Percentiles rank a stretch among this genome's conserved stretches.
These are phyloP conservation scores for Bombus waltoni DNA, from an alignment of 1,140 invertebrate genomes.

Conservation along the genomic window DNA sequence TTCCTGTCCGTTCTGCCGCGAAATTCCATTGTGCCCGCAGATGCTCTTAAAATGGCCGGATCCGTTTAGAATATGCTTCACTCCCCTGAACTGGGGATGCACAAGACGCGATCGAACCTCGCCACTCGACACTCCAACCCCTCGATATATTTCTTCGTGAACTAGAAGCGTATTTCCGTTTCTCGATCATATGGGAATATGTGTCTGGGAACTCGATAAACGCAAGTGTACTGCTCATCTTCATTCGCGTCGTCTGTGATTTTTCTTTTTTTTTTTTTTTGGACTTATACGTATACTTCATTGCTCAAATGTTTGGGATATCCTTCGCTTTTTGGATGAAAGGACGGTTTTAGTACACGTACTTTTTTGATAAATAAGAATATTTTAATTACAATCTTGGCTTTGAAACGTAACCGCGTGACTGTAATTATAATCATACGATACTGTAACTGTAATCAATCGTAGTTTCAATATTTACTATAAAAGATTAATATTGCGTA, in stretches of 20 bases:
- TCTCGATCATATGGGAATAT: not conserved
- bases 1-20: conserved; percentile 33
- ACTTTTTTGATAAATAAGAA: too few relatives aligned
- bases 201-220: not conserved
- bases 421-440: too few relatives aligned
- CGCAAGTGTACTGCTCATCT: not conserved
- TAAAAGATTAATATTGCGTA: too few relatives aligned
- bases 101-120: conserved; percentile 9
- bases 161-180: not conserved
- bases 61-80: conserved; percentile 38
- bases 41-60: conserved; percentile 43
- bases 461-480: too few relatives aligned
- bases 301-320: not conserved
- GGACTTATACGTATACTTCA: too few relatives aligned
- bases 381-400: too few relatives aligned
- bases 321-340: not conserved
- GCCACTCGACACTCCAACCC: not conserved
- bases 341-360: not conserved
- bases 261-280: not conserved
- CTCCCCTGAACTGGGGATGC: conserved; percentile 1
- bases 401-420: too few relatives aligned
- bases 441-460: too few relatives aligned
- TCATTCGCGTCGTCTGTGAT: not conserved
- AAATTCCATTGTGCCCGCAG: conserved; percentile 44
- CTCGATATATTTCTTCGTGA: conserved; percentile 18